These are phyloP conservation scores for Lagodon rhomboides DNA, from an alignment of 2,797 vertebrate genomes.

Conservation along the genomic window DNA sequence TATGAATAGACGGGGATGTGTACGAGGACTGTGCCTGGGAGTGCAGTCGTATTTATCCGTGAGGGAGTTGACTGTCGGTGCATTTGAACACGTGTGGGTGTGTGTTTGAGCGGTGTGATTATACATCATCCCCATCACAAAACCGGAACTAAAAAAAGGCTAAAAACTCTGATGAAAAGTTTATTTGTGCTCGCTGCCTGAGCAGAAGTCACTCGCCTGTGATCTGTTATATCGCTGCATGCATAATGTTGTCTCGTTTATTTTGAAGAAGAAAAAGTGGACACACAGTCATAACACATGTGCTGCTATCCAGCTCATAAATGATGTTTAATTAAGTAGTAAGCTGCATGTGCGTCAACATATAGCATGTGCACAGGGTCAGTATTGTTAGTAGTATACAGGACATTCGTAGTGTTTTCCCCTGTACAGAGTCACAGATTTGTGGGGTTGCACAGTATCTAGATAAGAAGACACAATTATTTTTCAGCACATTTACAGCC, in stretches of 20 bases:
- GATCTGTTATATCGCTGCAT: not conserved
- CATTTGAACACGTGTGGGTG: conserved; percentile 26
- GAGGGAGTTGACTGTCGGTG: conserved; percentile 27
- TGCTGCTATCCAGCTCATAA: not conserved
- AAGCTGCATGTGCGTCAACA: no score
- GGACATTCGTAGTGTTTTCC: not conserved
- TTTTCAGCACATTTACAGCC: conserved; percentile 11
- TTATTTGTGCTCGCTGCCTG: conserved; percentile 7
- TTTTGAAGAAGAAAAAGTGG: conserved; percentile 11
- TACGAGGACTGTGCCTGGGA: conserved; percentile 30
- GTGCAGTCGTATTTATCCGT: conserved; percentile 26
- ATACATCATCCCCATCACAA: conserved; percentile 5
- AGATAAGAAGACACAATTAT: conserved; percentile 7
- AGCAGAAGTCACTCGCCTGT: not conserved
- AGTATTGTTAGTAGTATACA: not conserved
- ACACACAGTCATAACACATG: not conserved
- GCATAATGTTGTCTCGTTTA: not conserved
- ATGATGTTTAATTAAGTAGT: not conserved
- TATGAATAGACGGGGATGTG: conserved; percentile 69
- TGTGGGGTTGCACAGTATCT: conserved; percentile 20
- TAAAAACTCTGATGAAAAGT: conserved; percentile 1
- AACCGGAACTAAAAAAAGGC: conserved; percentile 1
- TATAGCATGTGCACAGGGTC: not conserved
- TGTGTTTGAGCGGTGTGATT: conserved; percentile 25
- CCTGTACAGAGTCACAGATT: not conserved